Base-by-base conservation (phyloP, 1,140 invertebrate species). In the Phortica variegata region DNA sequence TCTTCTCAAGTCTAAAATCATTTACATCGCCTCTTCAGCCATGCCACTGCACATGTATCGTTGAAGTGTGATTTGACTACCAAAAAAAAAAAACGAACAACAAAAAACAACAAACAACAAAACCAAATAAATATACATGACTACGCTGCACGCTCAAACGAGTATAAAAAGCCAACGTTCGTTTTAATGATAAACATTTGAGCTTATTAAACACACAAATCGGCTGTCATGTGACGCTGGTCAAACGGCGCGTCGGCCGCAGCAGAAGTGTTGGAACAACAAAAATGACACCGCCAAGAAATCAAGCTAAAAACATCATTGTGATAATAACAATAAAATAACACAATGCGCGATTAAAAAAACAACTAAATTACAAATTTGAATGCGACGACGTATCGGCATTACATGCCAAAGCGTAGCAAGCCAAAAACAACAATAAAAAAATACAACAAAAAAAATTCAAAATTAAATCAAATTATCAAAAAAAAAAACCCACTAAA, bases 161-260 rank as follows among this genome's bases (percentile, higher is more conserved):
- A n/a, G n/a, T n/a, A n/a, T n/a, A n/a, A n/a, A n/a, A n/a, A n/a
- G n/a, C n/a, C n/a, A n/a, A 26, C 10, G 23, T 26, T 26, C 23
- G 23, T 26, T 26, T 26, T 6, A 6, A 6, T 26, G 23, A 26
- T 26, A 26, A 26, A 23, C 26, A 41, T 41, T 56, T 44, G 50
- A 61, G 53, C 41, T 60, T 57, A 66, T 66, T 66, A 62, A 66
- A 68, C 51, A 66, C 47, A 53, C 23, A 26, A 61, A 49, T 50
- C 57, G 60, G 47, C 39, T 52, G 52, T 68, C 63, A 68, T 63
- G 63, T 66, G 63, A 66, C 54, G 58, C 40, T 48, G 49, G 43
- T 40, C 34, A 51, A 33, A 41, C 47, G 42, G n/a, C n/a, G n/a
- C n/a, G n/a, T 26, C 5, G 23, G 23, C 23, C 23, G 54, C 42